A percentile compares a stretch with the other conserved stretches of the same genome.
Conservation (phyloP, 2,888 invertebrate species). For the Dryadula phaetusa region DNA sequence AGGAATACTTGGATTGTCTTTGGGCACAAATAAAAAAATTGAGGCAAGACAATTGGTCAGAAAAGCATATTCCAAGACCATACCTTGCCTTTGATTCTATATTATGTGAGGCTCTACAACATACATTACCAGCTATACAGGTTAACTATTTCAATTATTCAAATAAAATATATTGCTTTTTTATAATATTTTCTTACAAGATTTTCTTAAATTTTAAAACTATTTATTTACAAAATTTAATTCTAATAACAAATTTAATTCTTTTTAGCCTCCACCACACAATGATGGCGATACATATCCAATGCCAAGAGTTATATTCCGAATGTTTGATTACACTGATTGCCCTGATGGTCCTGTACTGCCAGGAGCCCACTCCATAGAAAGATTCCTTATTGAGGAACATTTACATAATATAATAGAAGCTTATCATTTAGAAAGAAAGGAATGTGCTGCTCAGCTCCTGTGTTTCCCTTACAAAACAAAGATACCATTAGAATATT, state of each 20-base stretch:
- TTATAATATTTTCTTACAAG: neutral
- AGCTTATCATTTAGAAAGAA: conserved; percentile 93
- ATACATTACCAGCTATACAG: conserved; percentile 94
- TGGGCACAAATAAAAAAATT: conserved; percentile 94
- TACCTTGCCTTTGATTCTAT: conserved; percentile 98
- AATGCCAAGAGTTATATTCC: conserved; percentile 96
- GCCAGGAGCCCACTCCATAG: conserved; percentile 98
- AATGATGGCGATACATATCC: conserved; percentile 96
- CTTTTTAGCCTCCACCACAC: conserved; percentile 93
- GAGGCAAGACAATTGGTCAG: conserved; percentile 97
- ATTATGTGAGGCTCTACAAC: conserved; percentile 97
- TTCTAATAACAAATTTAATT: neutral
- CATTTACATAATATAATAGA: conserved; percentile 97
- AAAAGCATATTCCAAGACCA: conserved; percentile 97
- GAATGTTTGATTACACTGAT: conserved; percentile 99
- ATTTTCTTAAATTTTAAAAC: too few species aligned
- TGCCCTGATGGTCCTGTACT: conserved; percentile 96
- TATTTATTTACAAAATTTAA: too few species aligned
- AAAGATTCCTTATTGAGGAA: conserved; percentile 98
- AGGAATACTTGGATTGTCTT: conserved; percentile 97
- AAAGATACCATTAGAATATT: conserved; percentile 98
- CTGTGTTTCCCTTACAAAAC: conserved; percentile 96
- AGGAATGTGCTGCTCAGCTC: conserved; percentile 97
- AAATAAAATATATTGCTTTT: neutral
- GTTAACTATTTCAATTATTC: conserved; percentile 57